Percentiles rank a stretch among this genome's conserved stretches.
Evolutionary conservation across 1,140 invertebrate genomes (phyloP).

Genomic region (Drosophila triauraria): DNA sequence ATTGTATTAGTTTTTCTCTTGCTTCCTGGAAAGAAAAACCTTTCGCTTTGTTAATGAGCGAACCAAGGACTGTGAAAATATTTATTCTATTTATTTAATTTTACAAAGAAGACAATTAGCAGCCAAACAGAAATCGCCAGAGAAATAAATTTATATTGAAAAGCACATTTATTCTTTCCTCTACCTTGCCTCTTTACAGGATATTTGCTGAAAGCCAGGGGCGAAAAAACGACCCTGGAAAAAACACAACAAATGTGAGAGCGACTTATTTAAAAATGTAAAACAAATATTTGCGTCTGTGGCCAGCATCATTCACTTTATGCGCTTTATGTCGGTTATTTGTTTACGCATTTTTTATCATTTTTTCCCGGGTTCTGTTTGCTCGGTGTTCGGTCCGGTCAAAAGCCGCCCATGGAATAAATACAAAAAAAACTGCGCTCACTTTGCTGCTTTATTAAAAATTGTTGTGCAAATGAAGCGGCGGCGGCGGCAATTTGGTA

Average conservation of each 20-base stretch:
- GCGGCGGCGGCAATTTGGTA: constrained; percentile 67
- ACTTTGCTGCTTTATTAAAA: constrained; percentile 69
- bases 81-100: neutral
- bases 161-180: neutral
- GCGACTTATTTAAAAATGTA: constrained; percentile 78
- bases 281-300: constrained; percentile 77
- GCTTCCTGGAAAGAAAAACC: no score
- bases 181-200: constrained; percentile 18
- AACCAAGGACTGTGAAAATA: neutral
- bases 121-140: neutral
- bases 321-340: constrained; percentile 47
- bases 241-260: constrained; percentile 50
- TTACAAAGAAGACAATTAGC: neutral
- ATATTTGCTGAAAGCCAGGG: constrained; percentile 4
- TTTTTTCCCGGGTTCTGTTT: constrained; percentile 24
- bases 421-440: constrained; percentile 17
- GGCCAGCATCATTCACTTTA: constrained; percentile 56
- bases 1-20: no score
- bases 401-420: neutral
- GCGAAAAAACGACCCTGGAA: neutral
- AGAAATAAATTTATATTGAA: neutral
- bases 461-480: constrained; percentile 75
- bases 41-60: neutral
- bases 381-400: constrained; percentile 1
- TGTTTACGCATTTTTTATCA: constrained; percentile 45